These are phyloP conservation scores for Forbesichthys agassizii DNA, from an alignment of 2,113 vertebrate species.

Conservation along the genomic window DNA sequence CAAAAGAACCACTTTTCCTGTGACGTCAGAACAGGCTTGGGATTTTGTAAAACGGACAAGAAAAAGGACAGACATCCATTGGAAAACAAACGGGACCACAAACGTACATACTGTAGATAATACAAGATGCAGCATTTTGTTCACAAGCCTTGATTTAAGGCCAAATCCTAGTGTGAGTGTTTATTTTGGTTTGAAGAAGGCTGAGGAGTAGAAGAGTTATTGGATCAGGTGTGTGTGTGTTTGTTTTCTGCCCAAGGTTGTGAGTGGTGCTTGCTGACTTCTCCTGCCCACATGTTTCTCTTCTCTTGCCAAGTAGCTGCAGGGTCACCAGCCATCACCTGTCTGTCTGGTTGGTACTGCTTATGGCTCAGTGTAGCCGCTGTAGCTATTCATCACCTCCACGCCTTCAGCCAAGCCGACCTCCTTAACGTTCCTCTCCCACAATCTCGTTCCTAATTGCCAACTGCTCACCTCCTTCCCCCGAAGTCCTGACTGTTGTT, in stretches of 20 bases:
- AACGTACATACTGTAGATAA: background rate
- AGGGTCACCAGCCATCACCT: conserved; percentile 5
- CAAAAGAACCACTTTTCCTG: background rate
- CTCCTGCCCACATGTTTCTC: background rate
- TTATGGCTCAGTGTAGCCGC: background rate
- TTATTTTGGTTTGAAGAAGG: background rate
- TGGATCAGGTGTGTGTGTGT: conserved; percentile 1
- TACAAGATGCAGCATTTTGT: background rate
- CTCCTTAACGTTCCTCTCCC: background rate
- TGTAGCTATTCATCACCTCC: background rate
- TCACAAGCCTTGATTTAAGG: background rate
- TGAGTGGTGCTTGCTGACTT: conserved; percentile 4
- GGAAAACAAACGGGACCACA: background rate
- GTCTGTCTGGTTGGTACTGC: conserved; percentile 3
- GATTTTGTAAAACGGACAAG: background rate
- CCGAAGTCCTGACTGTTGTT: conserved; percentile 4
- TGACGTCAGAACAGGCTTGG: background rate
- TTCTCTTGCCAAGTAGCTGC: background rate
- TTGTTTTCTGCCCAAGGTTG: conserved; percentile 16
- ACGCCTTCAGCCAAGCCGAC: background rate
- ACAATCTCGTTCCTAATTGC: background rate
- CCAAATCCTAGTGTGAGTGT: background rate
- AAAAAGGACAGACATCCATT: background rate
- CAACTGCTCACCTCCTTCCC: background rate
- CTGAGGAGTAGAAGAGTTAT: conserved; percentile 3